Base-by-base conservation (phyloP, 1,140 invertebrate genomes). In the Procambarus virginalis region DNA sequence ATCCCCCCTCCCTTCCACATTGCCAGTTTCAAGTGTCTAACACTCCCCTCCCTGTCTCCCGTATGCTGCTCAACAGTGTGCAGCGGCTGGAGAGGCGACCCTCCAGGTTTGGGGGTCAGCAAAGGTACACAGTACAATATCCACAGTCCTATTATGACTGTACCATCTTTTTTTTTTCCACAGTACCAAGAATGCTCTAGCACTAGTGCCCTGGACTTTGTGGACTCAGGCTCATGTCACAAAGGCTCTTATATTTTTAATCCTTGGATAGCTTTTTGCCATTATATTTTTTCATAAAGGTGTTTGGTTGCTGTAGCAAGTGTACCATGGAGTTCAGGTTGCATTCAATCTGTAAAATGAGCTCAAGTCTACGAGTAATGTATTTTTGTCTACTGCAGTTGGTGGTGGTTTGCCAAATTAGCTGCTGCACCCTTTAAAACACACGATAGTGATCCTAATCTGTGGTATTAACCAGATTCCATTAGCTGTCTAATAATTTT, bases 101-200 rank as follows among this genome's bases (percentile, higher is more conserved):
- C 77, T 90, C 89, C 76, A 90, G 84, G 83, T 90, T 86, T 86
- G 84, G 89, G 83, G 89, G 75, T 85, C 89, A 90, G 10, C 51
- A 68, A 79, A 90, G 89, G 89, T 90, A 90, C 58, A 22, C n/a
- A 68, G 10, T 83, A 10, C 22, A 83, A 83, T 45, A 34, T 83
- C 81, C 34, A 22, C 51, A 8, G 3, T 48, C 14, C 81, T 45
- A 78, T 6, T 14, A 49, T 78, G 17, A 9, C 77, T 20, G 46
- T 51, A 48, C 77, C 48, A 34, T 80, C 20, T 34, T 34, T 34
- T 34, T 34, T 34, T 34, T 49, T 78, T 14, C 22, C 48, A n/a
- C 49, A n/a, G 49, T 58, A 80, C 55, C 17, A n/a, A 22, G 78
- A 80, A 80, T 80, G 49, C 49, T 58, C 3, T 34, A 70, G 45